Base-by-base conservation (phyloP, 2,888 invertebrate genomes). In the Tetanocera ferruginea region DNA sequence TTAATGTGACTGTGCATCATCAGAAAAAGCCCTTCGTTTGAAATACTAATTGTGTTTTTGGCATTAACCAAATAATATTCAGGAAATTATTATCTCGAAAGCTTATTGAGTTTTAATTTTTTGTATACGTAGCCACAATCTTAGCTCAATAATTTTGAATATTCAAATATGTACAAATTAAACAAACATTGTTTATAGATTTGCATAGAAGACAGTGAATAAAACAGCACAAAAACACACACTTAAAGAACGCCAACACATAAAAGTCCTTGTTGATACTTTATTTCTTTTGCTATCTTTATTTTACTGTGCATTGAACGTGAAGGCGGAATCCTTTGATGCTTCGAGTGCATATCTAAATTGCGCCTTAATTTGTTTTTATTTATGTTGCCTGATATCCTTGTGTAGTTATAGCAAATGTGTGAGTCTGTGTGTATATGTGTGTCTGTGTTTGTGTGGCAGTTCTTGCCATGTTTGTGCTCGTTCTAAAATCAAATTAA, bases 331-430 rank as follows among this genome's bases (percentile, higher is more conserved):
- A 73, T 73, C 62, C 62, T 73, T 73, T 73, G 73, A 73, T 62
- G 55, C 57, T 34, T 49, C 34, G 71, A 60, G 69, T 51, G 76
- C 79, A 79, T 79, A 77, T 77, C 77, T 77, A 77, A 79, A 79
- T 79, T 75, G 77, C 67, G 75, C 79, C 76, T 79, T 79, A 79
- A 79, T 79, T 79, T 79, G 79, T 79, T 76, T 79, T 76, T 79
- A 79, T 77, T 79, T 79, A 79, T 76, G 73, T 74, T 55, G 28
- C 70, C 25, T 55, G 70, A 70, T 70, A 70, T 70, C 70, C 52
- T 55, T 52, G 70, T 23, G 43, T 14, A 23, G 23, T 25, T n/a
- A 9, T 69, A n/a, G 5, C 17, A 34, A 64, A 34, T 64, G 34
- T 64, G 60, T 62, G 31, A 14, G 31, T 31, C 28, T 62, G 11